phyloP scores from a whole-genome alignment of 2,113 vertebrate genomes.

The Nannospalax galili region DNA sequence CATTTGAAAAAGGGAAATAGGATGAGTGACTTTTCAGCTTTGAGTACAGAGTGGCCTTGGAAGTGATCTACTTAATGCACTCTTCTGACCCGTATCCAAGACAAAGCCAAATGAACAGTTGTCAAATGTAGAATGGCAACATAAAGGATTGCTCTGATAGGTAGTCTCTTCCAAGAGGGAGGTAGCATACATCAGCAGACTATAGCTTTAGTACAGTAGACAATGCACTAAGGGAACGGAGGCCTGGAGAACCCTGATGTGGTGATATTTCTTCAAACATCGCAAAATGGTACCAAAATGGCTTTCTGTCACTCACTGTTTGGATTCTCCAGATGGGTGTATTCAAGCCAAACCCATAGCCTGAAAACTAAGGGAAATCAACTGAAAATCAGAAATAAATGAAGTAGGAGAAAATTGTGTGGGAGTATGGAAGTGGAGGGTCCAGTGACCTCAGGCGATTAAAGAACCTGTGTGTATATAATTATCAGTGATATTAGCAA shows the following conservation, averaged over 20 bases:
- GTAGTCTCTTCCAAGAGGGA: background rate
- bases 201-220: background rate
- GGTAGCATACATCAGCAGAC: background rate
- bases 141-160: background rate
- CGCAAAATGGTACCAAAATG: background rate
- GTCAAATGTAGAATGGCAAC: slow-evolving; percentile 2
- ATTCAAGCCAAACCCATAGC: background rate
- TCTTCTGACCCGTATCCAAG: slow-evolving; percentile 16
- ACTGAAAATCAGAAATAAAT: background rate
- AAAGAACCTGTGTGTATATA: background rate
- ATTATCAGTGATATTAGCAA: background rate
- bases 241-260: background rate
- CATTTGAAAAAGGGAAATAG: slow-evolving; percentile 52
- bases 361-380: background rate
- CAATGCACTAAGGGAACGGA: background rate
- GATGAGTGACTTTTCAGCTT: slow-evolving; percentile 43
- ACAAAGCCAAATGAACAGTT: background rate
- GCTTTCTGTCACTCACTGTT: slow-evolving; percentile 4
- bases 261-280: background rate
- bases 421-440: background rate
- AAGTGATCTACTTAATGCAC: slow-evolving; percentile 52
- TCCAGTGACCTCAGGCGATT: background rate
- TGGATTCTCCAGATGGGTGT: background rate
- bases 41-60: slow-evolving; percentile 58
- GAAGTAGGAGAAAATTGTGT: background rate